These are phyloP conservation scores for Dendrocincla fuliginosa DNA, from an alignment of 2,797 vertebrate species.

Conservation along the genomic window DNA sequence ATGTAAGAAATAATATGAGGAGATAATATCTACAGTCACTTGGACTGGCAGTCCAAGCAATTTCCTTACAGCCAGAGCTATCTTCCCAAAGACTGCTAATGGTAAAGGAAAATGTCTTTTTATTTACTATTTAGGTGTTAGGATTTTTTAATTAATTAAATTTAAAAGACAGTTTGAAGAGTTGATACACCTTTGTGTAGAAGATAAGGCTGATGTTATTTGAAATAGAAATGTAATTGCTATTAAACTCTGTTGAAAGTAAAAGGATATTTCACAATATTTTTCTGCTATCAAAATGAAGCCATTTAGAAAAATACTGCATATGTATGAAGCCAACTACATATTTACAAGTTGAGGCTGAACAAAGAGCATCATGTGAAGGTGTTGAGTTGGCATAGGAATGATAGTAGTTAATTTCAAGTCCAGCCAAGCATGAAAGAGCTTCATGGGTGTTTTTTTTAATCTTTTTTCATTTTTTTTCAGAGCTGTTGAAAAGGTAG, in stretches of 20 bases:
- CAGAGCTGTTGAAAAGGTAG: background rate
- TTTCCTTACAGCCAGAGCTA: background rate
- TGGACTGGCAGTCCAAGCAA: background rate
- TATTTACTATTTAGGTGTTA: background rate
- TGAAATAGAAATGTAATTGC: background rate
- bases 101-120: background rate
- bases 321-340: background rate
- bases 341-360: background rate
- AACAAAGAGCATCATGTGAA: background rate
- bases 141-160: background rate
- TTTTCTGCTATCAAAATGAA: background rate
- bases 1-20: background rate
- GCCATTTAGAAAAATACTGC: background rate
- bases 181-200: background rate
- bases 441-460: background rate
- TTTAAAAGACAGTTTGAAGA: background rate
- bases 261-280: background rate
- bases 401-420: background rate
- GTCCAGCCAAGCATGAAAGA: background rate
- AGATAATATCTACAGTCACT: background rate
- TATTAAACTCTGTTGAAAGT: background rate
- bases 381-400: background rate
- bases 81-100: background rate
- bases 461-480: background rate
- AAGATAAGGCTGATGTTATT: background rate